phyloP scores from a whole-genome alignment of 2,888 invertebrate genomes.

The Polymixis lichenea region DNA sequence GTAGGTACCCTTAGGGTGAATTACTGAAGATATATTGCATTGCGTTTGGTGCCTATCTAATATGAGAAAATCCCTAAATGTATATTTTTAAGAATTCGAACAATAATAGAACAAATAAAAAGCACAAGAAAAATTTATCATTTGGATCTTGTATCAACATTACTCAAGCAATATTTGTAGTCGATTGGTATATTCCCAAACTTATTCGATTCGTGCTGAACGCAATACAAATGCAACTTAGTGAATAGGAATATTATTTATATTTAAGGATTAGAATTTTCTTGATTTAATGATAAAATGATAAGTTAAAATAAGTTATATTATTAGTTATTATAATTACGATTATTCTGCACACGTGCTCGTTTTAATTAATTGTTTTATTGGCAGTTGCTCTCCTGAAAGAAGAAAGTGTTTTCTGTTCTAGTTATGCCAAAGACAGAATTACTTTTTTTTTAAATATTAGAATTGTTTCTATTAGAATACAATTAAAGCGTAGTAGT shows the following conservation, averaged over 20 bases:
- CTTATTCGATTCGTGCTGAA: not conserved
- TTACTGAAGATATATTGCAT: conserved; percentile 12
- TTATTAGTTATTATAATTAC: conserved; percentile 3
- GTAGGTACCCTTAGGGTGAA: conserved; percentile 20
- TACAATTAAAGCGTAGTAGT: conserved; percentile 9
- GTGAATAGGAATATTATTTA: conserved; percentile 18
- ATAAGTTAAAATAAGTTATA: conserved; percentile 21
- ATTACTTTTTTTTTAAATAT: conserved; percentile 31
- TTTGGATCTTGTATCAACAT: not conserved
- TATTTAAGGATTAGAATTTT: conserved; percentile 15
- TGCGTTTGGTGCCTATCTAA: conserved; percentile 21
- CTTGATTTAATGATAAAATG: conserved; percentile 5
- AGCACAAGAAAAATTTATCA: not conserved
- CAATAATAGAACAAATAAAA: conserved; percentile 1
- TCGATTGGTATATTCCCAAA: not conserved
- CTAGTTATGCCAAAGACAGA: conserved; percentile 59
- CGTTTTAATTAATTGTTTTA: conserved; percentile 53
- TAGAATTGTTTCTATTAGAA: conserved; percentile 28
- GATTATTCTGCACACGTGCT: conserved; percentile 25
- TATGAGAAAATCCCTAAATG: not conserved
- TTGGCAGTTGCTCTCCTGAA: conserved; percentile 44
- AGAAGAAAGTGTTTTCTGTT: conserved; percentile 43
- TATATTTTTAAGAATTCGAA: not conserved
- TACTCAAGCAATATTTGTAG: not conserved
- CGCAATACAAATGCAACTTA: conserved; percentile 27